Evolutionary conservation across 1,140 invertebrate genomes (phyloP).

Genomic region (Aphis gossypii): DNA sequence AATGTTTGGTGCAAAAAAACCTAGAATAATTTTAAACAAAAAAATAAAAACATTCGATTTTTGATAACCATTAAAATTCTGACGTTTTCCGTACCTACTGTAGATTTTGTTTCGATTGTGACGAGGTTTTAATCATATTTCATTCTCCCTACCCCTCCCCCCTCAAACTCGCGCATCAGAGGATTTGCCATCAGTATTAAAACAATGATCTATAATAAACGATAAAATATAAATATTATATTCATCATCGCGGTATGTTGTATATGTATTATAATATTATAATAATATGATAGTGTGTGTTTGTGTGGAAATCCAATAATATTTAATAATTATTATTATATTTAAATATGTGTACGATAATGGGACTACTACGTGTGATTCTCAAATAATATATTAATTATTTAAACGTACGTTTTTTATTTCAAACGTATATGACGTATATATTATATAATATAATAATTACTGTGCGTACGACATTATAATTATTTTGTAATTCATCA

Average conservation of each 20-base stretch:
- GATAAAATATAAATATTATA: background rate
- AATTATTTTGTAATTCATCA: constrained; percentile 7
- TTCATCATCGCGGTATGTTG: background rate
- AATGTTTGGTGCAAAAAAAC: background rate
- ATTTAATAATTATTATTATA: background rate
- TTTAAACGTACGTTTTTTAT: constrained; percentile 22
- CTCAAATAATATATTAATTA: constrained; percentile 22
- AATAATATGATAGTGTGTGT: background rate
- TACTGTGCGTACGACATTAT: background rate
- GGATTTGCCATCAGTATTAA: constrained; percentile 54
- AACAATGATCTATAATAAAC: constrained; percentile 40
- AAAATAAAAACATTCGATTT: background rate
- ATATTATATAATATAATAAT: constrained; percentile 27
- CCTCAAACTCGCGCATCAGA: background rate
- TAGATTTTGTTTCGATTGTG: background rate
- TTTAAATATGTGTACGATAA: background rate
- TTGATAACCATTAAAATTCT: background rate
- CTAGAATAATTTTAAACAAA: background rate
- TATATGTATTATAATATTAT: background rate
- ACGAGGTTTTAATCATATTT: background rate
- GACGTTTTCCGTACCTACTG: background rate
- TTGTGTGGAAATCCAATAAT: constrained; percentile 11
- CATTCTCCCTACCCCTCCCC: background rate
- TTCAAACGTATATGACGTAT: background rate
- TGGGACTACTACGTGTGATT: constrained; percentile 17